These are phyloP conservation scores for Aramus guarauna DNA, from an alignment of 2,113 vertebrate genomes.

Conservation along the genomic window DNA sequence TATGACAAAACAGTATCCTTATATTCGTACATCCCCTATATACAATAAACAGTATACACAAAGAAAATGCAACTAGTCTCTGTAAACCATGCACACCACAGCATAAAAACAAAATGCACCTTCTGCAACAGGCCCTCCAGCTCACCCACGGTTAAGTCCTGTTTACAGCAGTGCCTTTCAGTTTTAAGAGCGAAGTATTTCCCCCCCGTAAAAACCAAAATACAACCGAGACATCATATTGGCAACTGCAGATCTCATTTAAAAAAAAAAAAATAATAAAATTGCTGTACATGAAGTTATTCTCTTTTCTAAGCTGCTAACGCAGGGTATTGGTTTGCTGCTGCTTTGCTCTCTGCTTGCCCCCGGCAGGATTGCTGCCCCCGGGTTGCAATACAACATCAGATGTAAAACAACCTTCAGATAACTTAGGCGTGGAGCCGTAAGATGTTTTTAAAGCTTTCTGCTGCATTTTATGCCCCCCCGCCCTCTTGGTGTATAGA, in stretches of 20 bases:
- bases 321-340: constrained; percentile 22
- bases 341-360: neutral
- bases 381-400: neutral
- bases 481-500: neutral
- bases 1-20: constrained; percentile 72
- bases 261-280: neutral
- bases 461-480: neutral
- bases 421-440: neutral
- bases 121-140: constrained; percentile 58
- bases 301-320: constrained; percentile 20
- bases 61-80: constrained; percentile 71
- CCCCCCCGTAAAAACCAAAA: constrained; percentile 25
- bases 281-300: constrained; percentile 58
- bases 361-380: neutral
- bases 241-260: constrained; percentile 44
- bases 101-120: constrained; percentile 66
- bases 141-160: neutral
- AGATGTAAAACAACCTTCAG: neutral
- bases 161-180: constrained; percentile 43
- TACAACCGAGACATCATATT: constrained; percentile 43
- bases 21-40: constrained; percentile 72
- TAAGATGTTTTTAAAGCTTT: neutral
- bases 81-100: constrained; percentile 80
- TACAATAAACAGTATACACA: constrained; percentile 77
- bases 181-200: constrained; percentile 35